Conservation (phyloP, 2,113 vertebrate genomes). For the Oreochromis niloticus region DNA sequence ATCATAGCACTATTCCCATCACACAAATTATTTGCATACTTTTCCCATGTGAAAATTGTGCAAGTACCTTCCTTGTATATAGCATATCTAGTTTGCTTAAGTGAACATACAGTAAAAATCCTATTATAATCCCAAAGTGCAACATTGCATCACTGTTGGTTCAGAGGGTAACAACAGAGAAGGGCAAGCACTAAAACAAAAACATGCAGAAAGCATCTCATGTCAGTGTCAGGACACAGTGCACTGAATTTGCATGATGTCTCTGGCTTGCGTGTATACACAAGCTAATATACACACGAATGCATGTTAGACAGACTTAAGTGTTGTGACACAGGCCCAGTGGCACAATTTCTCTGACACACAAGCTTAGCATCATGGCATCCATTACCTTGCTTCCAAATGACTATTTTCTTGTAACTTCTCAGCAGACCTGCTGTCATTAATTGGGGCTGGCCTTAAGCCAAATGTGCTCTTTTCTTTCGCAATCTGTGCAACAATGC, state of each 20-base stretch:
- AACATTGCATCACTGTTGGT: neutral
- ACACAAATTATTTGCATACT: neutral
- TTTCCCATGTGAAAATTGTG: neutral
- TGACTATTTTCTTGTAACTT: neutral
- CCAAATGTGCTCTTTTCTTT: neutral
- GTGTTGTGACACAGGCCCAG: constrained; percentile 23
- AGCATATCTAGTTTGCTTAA: neutral
- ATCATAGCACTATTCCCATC: neutral
- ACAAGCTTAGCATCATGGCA: constrained; percentile 29
- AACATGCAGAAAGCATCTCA: neutral
- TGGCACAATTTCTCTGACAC: constrained; percentile 42
- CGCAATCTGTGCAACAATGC: neutral
- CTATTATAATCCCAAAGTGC: neutral
- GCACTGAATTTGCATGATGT: neutral
- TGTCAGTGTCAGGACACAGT: neutral
- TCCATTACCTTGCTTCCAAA: constrained; percentile 4
- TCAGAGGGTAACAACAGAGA: neutral
- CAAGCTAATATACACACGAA: neutral
- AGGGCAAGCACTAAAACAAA: neutral
- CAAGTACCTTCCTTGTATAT: neutral
- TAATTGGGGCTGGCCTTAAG: neutral
- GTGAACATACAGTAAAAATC: neutral
- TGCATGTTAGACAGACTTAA: constrained; percentile 6
- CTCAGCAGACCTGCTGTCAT: neutral
- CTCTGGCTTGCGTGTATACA: constrained; percentile 9